Conservation (phyloP, 2,888 invertebrate genomes). For the Andrena flavipes region DNA sequence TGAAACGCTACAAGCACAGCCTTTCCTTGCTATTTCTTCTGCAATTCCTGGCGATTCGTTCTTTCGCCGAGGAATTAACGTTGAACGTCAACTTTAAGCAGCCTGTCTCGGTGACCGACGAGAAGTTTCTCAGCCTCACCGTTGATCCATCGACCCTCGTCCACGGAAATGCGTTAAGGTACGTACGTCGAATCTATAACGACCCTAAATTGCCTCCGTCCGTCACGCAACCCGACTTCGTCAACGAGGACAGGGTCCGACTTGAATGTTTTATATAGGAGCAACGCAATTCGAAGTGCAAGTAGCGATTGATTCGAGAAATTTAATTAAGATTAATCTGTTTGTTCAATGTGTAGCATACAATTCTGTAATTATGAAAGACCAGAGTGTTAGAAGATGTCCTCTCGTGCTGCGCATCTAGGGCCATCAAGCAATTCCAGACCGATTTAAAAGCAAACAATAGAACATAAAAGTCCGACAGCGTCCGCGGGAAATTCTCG, state of each 20-base stretch:
- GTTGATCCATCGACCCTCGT: constrained; percentile 89
- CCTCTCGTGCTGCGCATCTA: not conserved
- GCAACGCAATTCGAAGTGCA: not conserved
- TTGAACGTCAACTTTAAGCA: constrained; percentile 88
- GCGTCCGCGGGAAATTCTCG: not conserved
- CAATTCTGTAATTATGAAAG: not conserved
- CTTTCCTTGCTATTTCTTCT: constrained; percentile 32
- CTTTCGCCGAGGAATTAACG: constrained; percentile 85
- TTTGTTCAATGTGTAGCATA: not conserved
- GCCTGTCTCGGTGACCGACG: constrained; percentile 88
- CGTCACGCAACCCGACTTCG: not conserved
- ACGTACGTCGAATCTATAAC: constrained; percentile 69
- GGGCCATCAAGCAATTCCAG: constrained; percentile 6
- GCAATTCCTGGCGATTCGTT: constrained; percentile 37
- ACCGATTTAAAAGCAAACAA: constrained; percentile 45
- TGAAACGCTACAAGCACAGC: constrained; percentile 29
- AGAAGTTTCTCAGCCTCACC: constrained; percentile 90
- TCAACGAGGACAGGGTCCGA: not conserved
- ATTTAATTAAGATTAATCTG: not conserved
- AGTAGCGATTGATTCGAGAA: not conserved
- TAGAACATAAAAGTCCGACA: constrained; percentile 1
- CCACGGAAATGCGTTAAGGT: constrained; percentile 85
- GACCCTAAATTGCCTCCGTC: not conserved
- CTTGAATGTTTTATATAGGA: not conserved
- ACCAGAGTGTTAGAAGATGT: not conserved